Evolutionary conservation across 1,140 invertebrate genomes (phyloP), one percentile per base, ranked within the genome.

Genomic region (Drosophila saltans): DNA sequence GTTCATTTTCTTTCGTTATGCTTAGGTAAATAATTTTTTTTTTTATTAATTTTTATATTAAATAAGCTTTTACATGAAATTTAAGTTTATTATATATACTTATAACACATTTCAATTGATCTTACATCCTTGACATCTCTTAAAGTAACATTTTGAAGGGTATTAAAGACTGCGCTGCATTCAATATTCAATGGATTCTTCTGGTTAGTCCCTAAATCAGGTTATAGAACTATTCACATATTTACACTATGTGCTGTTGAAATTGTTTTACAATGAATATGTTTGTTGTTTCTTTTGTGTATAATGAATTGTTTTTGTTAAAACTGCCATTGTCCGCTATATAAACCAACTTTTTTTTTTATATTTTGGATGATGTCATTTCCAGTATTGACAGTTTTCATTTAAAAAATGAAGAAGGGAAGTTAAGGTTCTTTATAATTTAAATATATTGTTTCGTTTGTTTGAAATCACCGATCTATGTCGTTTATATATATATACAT

Each of bases 251-350:
- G 16, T 48, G 45, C 16, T 52, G 45, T 52, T 24, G 45, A 52
- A 52, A 52, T 52, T 52, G 45, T 52, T 8, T 52, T 52, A 52
- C 45, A 52, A 52, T 52, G 45, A 21, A 52, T 52, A 26, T 24
- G 10, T 48, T 48, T 21, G 43, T 48, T 48, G 7, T 16, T 36
- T 21, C 26, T 52, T n/a, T 52, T 52, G 6, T 36, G 33, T 52
- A 52, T 11, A 52, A 52, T 52, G 45, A 52, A 24, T 52, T 21
- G 45, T 21, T 45, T 5, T 45, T 45, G 43, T 16, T 45, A 8
- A 48, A 48, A 9, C 8, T n/a, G 8, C 3, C 5, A 4, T 3
- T 52, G 6, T 24, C 8, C 21, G 26, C 21, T 26, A 7, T 36
- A 7, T 7, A 4, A 36, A 6, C 33, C 45, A 52, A 52, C 8